Percentiles rank a stretch among this genome's conserved stretches.
These are phyloP conservation scores for Caloenas nicobarica DNA, from an alignment of 2,113 vertebrate genomes.

Conservation along the genomic window DNA sequence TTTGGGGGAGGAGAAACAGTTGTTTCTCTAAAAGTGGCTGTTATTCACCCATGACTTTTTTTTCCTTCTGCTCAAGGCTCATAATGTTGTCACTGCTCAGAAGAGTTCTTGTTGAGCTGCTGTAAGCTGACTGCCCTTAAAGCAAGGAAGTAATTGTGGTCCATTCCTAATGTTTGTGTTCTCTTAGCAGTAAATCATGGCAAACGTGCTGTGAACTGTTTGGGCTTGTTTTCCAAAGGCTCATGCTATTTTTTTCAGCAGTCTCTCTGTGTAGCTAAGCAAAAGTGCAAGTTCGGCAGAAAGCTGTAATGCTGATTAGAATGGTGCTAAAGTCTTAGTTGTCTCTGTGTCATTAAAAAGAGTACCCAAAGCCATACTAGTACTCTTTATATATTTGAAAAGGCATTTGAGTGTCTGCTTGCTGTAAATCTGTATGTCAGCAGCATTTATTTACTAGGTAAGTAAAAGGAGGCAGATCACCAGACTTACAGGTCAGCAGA, in stretches of 20 bases:
- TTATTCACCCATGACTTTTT: not conserved
- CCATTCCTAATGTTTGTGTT: not conserved
- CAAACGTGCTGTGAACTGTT: not conserved
- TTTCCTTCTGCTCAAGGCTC: not conserved
- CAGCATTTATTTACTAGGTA: not conserved
- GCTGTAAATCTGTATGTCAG: not conserved
- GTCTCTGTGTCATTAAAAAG: not conserved
- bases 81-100: not conserved
- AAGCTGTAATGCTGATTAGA: not conserved
- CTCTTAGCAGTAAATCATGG: not conserved
- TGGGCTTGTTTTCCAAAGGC: not conserved
- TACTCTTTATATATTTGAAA: not conserved
- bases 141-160: not conserved
- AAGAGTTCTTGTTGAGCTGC: not conserved
- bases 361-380: not conserved
- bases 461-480: not conserved
- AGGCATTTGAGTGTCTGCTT: not conserved
- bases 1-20: not conserved
- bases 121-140: not conserved
- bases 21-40: not conserved
- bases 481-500: not conserved
- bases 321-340: not conserved
- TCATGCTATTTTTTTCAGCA: not conserved
- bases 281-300: not conserved
- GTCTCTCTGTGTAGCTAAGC: not conserved